Base-by-base conservation (phyloP, 2,888 invertebrate genomes). In the Lasioglossum zephyrum region DNA sequence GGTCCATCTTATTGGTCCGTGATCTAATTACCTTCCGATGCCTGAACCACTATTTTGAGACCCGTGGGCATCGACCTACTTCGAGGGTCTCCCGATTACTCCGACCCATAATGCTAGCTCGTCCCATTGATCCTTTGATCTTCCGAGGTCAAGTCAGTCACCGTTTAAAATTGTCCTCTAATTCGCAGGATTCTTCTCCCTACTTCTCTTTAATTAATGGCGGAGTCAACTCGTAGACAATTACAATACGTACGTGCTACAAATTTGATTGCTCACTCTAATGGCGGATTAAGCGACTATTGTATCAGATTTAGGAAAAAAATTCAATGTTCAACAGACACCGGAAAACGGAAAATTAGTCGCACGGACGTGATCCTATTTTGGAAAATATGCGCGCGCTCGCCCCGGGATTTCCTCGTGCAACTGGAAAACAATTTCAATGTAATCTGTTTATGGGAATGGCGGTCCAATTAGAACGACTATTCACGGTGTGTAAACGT, bases 21-120 rank as follows among this genome's bases (percentile, higher is more conserved):
- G 92, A 94, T 94, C 92, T 91, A 93, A 94, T 94, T 93, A 93
- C 93, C 93, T 94, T 87, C 89, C 89, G 88, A 93, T 92, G 91
- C 85, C 82, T 77, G 79, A 53, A 82, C 86, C 90, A 73, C 70
- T 11, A n/a, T 41, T 22, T 22, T n/a, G 69, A 73, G 44, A 53
- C 88, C 82, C 81, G 60, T 83, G 78, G 74, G 60, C 80, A 31
- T 82, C 82, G 90, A 90, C 90, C 89, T 85, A 89, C 77, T 88
- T 88, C 79, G 75, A 74, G 77, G 72, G 72, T 69, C 47, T 72
- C 9, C 36, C 66, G 75, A 83, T 87, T 84, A 87, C 87, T 80
- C 74, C 83, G 84, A 77, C 79, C 41, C 66, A 57, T 84, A 63
- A 82, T 70, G 47, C 79, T 16, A 63, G 47, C 22, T n/a, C 41